These are phyloP conservation scores for Dascyllus trimaculatus DNA, from an alignment of 2,113 vertebrate genomes.

Conservation along the genomic window DNA sequence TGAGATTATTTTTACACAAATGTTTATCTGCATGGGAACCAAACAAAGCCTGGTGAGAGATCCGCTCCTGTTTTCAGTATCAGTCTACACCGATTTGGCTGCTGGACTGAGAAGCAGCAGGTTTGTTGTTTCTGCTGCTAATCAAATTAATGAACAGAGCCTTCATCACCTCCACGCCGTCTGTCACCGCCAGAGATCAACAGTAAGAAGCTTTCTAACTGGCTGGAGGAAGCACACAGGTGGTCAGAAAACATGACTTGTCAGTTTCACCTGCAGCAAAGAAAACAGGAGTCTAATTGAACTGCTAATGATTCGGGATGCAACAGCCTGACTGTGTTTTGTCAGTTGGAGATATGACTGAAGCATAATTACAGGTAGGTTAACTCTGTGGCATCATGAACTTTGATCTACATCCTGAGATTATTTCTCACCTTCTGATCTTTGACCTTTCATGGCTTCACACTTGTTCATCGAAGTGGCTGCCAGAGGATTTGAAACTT, in stretches of 20 bases:
- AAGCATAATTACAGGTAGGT: no score
- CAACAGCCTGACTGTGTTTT: no score
- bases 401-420: not conserved
- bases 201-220: not conserved
- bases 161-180: constrained; percentile 20
- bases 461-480: constrained; percentile 22
- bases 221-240: not conserved
- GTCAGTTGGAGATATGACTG: no score
- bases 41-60: not conserved
- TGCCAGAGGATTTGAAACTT: not conserved
- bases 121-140: constrained; percentile 30
- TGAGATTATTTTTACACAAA: no score
- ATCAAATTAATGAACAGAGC: constrained; percentile 31
- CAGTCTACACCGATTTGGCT: not conserved
- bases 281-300: no score
- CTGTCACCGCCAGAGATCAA: constrained; percentile 19
- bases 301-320: no score
- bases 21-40: not conserved
- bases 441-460: constrained; percentile 18
- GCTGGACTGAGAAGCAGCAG: not conserved
- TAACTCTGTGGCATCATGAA: no score
- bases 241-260: constrained; percentile 7
- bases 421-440: not conserved
- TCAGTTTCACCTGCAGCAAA: constrained; percentile 4
- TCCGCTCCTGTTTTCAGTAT: not conserved